phyloP scores from a whole-genome alignment of 2,113 vertebrate species.

The Dolichallabes microphthalmus region DNA sequence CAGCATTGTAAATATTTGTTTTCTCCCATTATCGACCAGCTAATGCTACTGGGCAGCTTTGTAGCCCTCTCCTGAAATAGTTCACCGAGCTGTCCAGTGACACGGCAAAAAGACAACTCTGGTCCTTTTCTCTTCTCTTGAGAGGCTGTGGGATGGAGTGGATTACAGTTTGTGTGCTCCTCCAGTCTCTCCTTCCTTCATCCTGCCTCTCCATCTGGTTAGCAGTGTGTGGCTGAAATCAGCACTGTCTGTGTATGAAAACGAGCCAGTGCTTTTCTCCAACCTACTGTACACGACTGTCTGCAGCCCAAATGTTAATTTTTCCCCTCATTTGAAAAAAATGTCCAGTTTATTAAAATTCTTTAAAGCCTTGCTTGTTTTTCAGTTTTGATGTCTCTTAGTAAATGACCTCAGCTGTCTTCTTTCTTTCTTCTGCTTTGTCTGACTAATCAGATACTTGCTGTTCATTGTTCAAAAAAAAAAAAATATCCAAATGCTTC shows the following conservation, averaged over 20 bases:
- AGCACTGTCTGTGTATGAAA: slow-evolving; percentile 23
- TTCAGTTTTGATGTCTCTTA: neutral
- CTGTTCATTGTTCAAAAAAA: neutral
- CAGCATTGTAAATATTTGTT: neutral
- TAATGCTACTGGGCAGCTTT: neutral
- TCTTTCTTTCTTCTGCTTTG: neutral
- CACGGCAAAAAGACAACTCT: neutral
- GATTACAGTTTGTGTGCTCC: slow-evolving; percentile 34
- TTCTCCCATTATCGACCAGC: neutral
- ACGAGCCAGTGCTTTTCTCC: slow-evolving; percentile 17
- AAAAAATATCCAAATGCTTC: neutral
- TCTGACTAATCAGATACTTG: neutral
- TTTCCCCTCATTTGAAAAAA: slow-evolving; percentile 19
- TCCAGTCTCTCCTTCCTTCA: slow-evolving; percentile 30
- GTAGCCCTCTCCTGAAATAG: neutral
- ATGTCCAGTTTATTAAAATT: neutral
- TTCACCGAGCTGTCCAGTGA: neutral
- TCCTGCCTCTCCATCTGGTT: slow-evolving; percentile 48
- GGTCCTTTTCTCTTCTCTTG: neutral
- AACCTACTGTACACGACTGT: neutral
- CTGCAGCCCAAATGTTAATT: slow-evolving; percentile 22
- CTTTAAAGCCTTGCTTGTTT: neutral
- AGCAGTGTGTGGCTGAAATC: slow-evolving; percentile 23
- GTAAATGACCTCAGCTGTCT: neutral
- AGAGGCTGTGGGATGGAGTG: slow-evolving; percentile 27